phyloP scores from a whole-genome alignment of 2,113 vertebrate genomes.

The Pollachius pollachius region DNA sequence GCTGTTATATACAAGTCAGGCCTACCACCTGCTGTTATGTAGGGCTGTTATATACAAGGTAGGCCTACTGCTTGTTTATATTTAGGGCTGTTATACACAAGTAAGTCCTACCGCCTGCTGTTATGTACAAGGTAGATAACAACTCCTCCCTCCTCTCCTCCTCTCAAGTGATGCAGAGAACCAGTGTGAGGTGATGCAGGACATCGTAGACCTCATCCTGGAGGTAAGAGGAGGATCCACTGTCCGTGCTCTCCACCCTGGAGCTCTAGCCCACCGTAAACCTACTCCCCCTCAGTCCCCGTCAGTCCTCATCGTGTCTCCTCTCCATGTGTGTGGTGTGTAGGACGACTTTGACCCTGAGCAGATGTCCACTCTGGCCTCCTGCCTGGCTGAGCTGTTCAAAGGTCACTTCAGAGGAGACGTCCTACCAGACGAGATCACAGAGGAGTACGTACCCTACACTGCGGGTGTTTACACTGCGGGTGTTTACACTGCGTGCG shows the following conservation, averaged over 20 bases:
- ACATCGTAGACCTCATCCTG: constrained; percentile 94
- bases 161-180: constrained; percentile 84
- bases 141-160: background rate
- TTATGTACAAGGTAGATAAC: no score
- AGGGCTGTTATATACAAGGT: no score
- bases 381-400: constrained; percentile 92
- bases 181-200: constrained; percentile 98
- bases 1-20: no score
- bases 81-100: no score
- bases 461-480: background rate
- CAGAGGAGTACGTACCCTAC: constrained; percentile 81
- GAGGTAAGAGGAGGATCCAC: constrained; percentile 76
- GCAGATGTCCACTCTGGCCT: constrained; percentile 88
- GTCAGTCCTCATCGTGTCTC: constrained; percentile 43
- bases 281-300: no score
- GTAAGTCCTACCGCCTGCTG: no score
- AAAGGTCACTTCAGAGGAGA: constrained; percentile 94
- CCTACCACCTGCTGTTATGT: no score
- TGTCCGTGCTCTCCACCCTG: no score
- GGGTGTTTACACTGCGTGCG: no score
- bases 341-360: constrained; percentile 97
- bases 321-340: background rate
- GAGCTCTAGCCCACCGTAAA: background rate
- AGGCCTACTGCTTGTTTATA: no score
- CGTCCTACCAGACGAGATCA: constrained; percentile 92